These are phyloP conservation scores for Melanotaenia trifasciata DNA, from an alignment of 2,797 vertebrate species.

Conservation along the genomic window DNA sequence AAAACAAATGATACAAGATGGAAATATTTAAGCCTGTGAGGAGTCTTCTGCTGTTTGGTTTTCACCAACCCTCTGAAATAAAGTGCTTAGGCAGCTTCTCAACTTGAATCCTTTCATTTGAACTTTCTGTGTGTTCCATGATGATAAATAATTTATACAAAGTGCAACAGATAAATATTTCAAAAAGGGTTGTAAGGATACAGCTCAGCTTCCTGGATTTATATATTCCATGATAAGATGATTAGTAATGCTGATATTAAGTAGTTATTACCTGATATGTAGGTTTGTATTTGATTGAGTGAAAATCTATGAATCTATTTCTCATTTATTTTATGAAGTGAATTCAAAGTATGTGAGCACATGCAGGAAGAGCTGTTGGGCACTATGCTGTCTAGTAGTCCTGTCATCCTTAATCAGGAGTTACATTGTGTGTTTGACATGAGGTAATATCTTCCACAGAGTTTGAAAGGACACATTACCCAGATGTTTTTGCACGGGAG, in stretches of 20 bases:
- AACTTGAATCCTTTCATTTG: conserved; percentile 72
- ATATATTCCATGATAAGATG: conserved; percentile 46
- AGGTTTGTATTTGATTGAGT: neutral
- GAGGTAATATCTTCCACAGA: conserved; percentile 76
- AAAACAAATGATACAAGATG: conserved; percentile 5
- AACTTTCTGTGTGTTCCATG: conserved; percentile 72
- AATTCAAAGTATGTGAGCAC: conserved; percentile 34
- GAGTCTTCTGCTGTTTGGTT: conserved; percentile 31
- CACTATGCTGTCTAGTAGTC: conserved; percentile 27
- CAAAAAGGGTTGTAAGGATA: conserved; percentile 73
- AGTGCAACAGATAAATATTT: conserved; percentile 84
- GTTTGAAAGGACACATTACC: conserved; percentile 91
- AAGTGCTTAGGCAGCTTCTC: conserved; percentile 66
- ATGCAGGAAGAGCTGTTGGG: conserved; percentile 10
- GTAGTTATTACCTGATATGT: conserved; percentile 11
- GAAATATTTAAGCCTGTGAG: conserved; percentile 2
- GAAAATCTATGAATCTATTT: neutral
- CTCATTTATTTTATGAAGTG: neutral
- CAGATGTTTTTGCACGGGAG: conserved; percentile 90
- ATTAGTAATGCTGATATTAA: conserved; percentile 42
- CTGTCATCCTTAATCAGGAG: conserved; percentile 28
- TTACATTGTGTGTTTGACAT: conserved; percentile 52
- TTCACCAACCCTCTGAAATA: conserved; percentile 45
- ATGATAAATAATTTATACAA: conserved; percentile 76
- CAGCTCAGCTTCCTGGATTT: conserved; percentile 66